Base-by-base conservation (phyloP, 2,797 vertebrate species). In the Sciurus vulgaris region DNA sequence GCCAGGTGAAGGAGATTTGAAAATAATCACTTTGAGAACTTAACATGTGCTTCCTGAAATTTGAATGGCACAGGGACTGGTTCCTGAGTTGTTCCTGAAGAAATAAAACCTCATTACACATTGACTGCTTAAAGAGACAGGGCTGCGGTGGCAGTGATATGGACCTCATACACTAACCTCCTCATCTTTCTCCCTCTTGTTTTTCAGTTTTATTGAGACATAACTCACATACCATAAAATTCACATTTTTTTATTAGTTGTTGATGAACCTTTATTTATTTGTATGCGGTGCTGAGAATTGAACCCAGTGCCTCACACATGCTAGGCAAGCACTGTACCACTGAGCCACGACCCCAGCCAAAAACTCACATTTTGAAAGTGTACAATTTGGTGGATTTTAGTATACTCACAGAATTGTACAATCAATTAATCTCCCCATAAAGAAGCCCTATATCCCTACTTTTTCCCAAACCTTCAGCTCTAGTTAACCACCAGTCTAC, bases 311-410 rank as follows among this genome's bases (percentile, higher is more conserved):
- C 44, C 44, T 47, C 44, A 47, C 44, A 47, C 44, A 47, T 47
- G 44, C 44, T 47, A 47, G 44, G 44, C 44, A 47, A 47, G 44
- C 9, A 9, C 44, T 47, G 7, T 47, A 9, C 44, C 44, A 47
- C 44, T 47, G 44, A 47, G 44, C 44, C 44, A 47, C 9, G 8
- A 47, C 9, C 44, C 9, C 7, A 47, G 44, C 44, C 44, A 5
- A 51, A 89, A 86, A 77, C 6, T 84, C 17, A 49, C 49, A 13
- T 22, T 93, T 76, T 74, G 56, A 89, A 94, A 94, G 22, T 88
- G 18, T 69, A 38, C 33, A 77, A 24, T 35, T 93, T 54, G n/a
- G 12, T 83, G 38, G 24, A 77, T 49, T 81, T 85, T 74, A 35
- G 38, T 69, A 33, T 33, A 51, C 4, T 73, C n/a, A 63, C 67